Conservation (phyloP, 1,140 invertebrate genomes). For the Calosoma granatense region DNA sequence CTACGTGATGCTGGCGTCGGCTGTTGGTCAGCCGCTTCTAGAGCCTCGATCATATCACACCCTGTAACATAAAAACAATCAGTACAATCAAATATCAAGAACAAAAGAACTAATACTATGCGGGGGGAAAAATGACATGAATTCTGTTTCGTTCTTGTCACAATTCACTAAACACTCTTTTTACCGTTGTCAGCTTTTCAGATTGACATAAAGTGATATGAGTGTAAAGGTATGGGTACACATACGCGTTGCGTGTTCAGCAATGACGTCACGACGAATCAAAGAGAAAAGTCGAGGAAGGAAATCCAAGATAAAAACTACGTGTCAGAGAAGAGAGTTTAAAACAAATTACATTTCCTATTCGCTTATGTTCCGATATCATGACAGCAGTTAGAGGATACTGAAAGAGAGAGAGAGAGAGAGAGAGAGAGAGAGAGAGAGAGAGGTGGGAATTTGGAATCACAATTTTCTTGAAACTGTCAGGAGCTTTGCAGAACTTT, state of each 20-base stretch:
- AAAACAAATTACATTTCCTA: conserved; percentile 7
- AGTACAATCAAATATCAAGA: too few relatives aligned
- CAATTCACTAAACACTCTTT: too few relatives aligned
- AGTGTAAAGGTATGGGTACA: too few relatives aligned
- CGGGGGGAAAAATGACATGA: too few relatives aligned
- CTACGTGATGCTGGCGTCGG: background rate
- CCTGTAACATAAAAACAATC: background rate
- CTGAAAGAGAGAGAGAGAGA: background rate
- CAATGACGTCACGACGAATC: background rate
- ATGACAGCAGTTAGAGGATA: too few relatives aligned
- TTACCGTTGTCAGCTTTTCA: too few relatives aligned
- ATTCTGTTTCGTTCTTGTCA: too few relatives aligned
- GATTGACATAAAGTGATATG: too few relatives aligned
- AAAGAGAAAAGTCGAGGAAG: background rate
- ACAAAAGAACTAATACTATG: too few relatives aligned
- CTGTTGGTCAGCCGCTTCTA: background rate
- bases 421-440: background rate
- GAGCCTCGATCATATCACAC: background rate
- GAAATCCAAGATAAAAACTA: conserved; percentile 4
- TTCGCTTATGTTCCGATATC: conserved; percentile 4
- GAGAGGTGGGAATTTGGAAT: background rate
- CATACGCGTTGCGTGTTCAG: background rate
- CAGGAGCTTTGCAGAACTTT: background rate
- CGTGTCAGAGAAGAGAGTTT: background rate
- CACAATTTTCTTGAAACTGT: conserved; percentile 5